phyloP scores from a whole-genome alignment of 2,797 vertebrate species.

The Neosalanx taihuensis region DNA sequence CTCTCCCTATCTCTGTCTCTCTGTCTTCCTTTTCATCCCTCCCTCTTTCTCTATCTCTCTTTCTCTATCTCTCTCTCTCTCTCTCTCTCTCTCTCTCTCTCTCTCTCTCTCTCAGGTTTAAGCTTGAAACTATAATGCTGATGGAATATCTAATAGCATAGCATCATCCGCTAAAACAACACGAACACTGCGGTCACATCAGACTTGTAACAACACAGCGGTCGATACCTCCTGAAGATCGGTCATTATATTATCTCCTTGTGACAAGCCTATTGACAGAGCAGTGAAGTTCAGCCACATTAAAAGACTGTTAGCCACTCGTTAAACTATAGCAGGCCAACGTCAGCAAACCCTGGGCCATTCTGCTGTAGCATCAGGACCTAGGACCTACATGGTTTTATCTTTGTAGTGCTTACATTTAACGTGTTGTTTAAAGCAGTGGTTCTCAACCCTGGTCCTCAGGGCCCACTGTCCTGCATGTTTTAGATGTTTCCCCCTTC shows the following conservation, averaged over 20 bases:
- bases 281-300: slow-evolving; percentile 14
- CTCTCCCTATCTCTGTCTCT: not conserved
- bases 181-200: not conserved
- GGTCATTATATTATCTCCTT: slow-evolving; percentile 19
- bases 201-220: not conserved
- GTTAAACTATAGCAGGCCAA: slow-evolving; percentile 18
- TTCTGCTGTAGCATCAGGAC: not conserved
- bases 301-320: slow-evolving; percentile 23
- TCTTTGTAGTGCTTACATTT: no score
- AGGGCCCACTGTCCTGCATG: no score
- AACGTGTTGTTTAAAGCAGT: no score
- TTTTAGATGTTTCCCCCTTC: no score
- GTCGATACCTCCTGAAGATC: slow-evolving; percentile 15
- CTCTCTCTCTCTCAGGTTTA: not conserved
- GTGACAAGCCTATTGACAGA: slow-evolving; percentile 30
- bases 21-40: not conserved
- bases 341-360: slow-evolving; percentile 16
- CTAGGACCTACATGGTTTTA: not conserved
- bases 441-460: no score
- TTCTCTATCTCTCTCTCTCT: not conserved
- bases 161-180: not conserved
- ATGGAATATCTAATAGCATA: not conserved
- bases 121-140: not conserved
- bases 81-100: not conserved
- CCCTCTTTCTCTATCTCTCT: not conserved